Base-by-base conservation (phyloP, 30 jellyfish, hydroid and myxozoan genomes). In the Aurelia sp. region DNA sequence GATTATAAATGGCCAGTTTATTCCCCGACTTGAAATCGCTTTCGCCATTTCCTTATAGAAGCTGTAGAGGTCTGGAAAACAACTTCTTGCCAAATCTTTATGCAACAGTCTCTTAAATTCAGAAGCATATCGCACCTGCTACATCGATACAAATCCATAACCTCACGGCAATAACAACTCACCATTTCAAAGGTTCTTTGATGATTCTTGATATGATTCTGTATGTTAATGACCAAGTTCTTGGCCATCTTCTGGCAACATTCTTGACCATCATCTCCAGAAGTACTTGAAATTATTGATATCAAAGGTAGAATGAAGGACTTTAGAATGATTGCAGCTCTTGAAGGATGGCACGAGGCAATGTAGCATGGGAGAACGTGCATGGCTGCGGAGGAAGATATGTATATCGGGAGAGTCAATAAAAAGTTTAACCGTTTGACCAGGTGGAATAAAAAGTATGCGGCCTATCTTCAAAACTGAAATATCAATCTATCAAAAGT, bases 351-450 rank as follows among this genome's bases (percentile, higher is more conserved):
- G 22, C 71, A 62, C 17, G 79, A 62, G 48, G 58, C 16, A 15
- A 52, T 41, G 77, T 47, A 78, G 77, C 89, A 78, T 3, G 89
- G 89, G 23, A 78, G 72, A 17, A 78, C 66, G 71, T 78, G 62
- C 35, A 78, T 50, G 31, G 79, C 89, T 78, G 8, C 11, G 47
- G 55, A 4, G 55, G 8, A 44, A 10, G 55, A 44, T 44, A 44
- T 44, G 55, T 44, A 44, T 44, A 44, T 7, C 10, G 15, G 10
- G 55, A 6, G 33, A 27, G 33, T 27, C 33, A 27, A n/a, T n/a
- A 27, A 27, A 27, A 27, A 27, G 33, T 27, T 27, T 0, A 27
- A 27, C 2, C 33, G 33, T 27, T 27, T 27, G 33, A 27, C 33
- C 2, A 27, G 33, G 33, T 27, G 33, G 33, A 27, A 27, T 27